Evolutionary conservation across 2,888 invertebrate genomes (phyloP).

Genomic region (Plagodis dolabraria): DNA sequence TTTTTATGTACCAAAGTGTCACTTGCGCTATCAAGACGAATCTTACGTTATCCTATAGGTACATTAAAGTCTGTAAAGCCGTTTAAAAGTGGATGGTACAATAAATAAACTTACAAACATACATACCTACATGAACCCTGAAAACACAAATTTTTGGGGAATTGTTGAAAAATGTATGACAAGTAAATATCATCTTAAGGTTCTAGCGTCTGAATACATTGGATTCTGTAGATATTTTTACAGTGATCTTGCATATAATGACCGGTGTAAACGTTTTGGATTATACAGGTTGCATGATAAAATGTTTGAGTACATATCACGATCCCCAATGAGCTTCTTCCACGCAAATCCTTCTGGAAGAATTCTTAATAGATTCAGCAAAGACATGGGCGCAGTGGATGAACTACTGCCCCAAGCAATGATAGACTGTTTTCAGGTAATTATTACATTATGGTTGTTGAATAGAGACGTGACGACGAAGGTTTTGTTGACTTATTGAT

Average conservation of each 20-base stretch:
- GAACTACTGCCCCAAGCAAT: constrained; percentile 90
- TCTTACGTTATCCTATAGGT: no score
- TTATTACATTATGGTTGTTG: constrained; percentile 3
- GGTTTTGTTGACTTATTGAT: constrained; percentile 1
- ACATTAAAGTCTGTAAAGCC: no score
- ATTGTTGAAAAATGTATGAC: no score
- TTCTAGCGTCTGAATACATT: constrained; percentile 74
- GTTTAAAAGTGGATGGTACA: no score
- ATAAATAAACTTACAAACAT: no score
- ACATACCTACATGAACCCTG: no score
- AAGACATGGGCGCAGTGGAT: constrained; percentile 93
- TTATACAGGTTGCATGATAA: constrained; percentile 84
- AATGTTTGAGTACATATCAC: constrained; percentile 86
- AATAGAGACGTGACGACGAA: constrained; percentile 3
- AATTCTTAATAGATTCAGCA: constrained; percentile 92
- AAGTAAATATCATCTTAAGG: no score
- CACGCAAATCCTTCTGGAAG: constrained; percentile 93
- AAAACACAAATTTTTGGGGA: no score
- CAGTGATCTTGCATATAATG: constrained; percentile 66
- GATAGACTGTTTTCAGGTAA: constrained; percentile 88
- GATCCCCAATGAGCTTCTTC: constrained; percentile 88
- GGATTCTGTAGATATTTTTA: constrained; percentile 88
- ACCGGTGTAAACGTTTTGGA: not conserved
- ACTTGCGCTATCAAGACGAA: no score
- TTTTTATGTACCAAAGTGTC: no score